Percentiles rank a stretch among this genome's conserved stretches.
Conservation (phyloP, 1,140 invertebrate genomes). For the Drosophila ambigua region DNA sequence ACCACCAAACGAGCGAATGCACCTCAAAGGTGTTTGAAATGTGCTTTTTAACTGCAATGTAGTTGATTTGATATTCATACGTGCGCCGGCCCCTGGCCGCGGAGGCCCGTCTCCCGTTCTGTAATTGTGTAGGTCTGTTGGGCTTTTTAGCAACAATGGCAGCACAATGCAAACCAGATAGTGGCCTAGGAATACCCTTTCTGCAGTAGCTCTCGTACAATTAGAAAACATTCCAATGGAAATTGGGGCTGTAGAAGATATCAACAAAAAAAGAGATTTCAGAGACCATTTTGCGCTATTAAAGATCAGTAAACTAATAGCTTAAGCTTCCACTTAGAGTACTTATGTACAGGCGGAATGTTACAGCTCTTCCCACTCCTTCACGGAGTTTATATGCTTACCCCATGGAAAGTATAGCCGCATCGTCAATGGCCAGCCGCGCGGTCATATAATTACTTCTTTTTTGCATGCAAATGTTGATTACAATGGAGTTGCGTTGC, state of each 20-base stretch:
- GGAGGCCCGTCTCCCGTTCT: slow-evolving; percentile 1
- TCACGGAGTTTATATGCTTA: too few species aligned
- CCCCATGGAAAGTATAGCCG: slow-evolving; percentile 14
- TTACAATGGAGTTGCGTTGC: slow-evolving; percentile 41
- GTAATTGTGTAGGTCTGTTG: slow-evolving; percentile 39
- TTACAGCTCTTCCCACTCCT: too few species aligned
- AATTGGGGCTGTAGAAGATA: too few species aligned
- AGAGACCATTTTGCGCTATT: not conserved
- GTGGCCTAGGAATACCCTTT: slow-evolving; percentile 11
- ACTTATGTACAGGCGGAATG: too few species aligned
- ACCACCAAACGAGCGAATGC: slow-evolving; percentile 74
- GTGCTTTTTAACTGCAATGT: slow-evolving; percentile 79
- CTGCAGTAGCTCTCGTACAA: not conserved
- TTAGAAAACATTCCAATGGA: not conserved
- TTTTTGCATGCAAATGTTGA: slow-evolving; percentile 67
- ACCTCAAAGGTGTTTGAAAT: slow-evolving; percentile 72
- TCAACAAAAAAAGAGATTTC: not conserved
- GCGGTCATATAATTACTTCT: slow-evolving; percentile 62
- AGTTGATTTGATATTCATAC: slow-evolving; percentile 77
- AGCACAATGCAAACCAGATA: not conserved
- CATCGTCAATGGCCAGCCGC: slow-evolving; percentile 20
- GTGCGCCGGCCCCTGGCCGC: slow-evolving; percentile 30
- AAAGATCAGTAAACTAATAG: too few species aligned
- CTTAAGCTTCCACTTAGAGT: too few species aligned
- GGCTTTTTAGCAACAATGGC: slow-evolving; percentile 42